Conservation (phyloP, 1,140 invertebrate species). For the Drosophila pandora region DNA sequence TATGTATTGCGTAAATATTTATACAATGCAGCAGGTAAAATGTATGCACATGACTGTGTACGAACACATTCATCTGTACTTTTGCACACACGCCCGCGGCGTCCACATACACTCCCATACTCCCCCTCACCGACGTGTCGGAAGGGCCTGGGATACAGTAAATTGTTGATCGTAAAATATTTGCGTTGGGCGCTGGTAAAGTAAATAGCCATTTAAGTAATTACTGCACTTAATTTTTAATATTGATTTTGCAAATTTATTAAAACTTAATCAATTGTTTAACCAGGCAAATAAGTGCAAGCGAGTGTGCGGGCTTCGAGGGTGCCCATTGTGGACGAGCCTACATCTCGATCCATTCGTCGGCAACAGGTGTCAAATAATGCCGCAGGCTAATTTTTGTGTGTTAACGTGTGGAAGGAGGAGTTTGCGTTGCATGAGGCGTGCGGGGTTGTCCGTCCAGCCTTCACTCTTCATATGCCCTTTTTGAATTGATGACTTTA, state of each 20-base stretch:
- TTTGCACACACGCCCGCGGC: slow-evolving; percentile 65
- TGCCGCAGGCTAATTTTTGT: background rate
- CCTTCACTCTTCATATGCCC: background rate
- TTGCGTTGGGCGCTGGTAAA: slow-evolving; percentile 64
- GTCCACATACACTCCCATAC: slow-evolving; percentile 12
- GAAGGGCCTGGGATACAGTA: slow-evolving; percentile 36
- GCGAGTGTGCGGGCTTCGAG: background rate
- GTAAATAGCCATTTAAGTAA: slow-evolving; percentile 80
- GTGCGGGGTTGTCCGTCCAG: background rate
- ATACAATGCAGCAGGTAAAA: slow-evolving; percentile 81
- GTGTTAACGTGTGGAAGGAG: background rate
- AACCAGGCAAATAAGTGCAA: slow-evolving; percentile 53
- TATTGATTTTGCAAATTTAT: slow-evolving; percentile 81
- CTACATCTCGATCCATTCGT: background rate
- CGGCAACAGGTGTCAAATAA: slow-evolving; percentile 18
- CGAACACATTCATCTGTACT: slow-evolving; percentile 34
- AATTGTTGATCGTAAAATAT: slow-evolving; percentile 74
- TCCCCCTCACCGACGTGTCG: background rate
- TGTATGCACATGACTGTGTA: slow-evolving; percentile 17
- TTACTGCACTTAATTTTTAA: slow-evolving; percentile 80
- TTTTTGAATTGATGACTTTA: background rate
- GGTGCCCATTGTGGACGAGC: background rate
- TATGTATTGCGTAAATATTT: slow-evolving; percentile 82
- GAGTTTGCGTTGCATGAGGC: background rate
- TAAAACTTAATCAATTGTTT: slow-evolving; percentile 80